phyloP scores from a whole-genome alignment of 2,797 vertebrate genomes.

The Petrocephalus sullivani region DNA sequence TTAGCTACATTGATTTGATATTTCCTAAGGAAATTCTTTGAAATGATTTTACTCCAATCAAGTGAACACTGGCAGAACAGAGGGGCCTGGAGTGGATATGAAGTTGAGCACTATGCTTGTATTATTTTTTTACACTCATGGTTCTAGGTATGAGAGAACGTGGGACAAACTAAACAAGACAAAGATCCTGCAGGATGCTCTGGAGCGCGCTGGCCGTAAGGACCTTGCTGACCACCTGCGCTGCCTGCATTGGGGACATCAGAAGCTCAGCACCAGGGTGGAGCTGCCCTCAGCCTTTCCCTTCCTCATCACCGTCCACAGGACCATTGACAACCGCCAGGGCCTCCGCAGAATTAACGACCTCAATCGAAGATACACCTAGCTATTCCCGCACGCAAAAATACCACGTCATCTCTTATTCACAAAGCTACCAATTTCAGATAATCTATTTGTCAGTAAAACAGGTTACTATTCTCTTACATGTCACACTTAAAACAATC shows the following conservation, averaged over 20 bases:
- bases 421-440: neutral
- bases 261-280: conserved; percentile 63
- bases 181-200: conserved; percentile 61
- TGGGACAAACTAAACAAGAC: conserved; percentile 65
- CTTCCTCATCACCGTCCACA: conserved; percentile 68
- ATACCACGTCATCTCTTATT: neutral
- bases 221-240: conserved; percentile 63
- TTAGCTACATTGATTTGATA: neutral
- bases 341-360: conserved; percentile 64
- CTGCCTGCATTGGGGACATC: conserved; percentile 65
- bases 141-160: conserved; percentile 50
- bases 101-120: neutral
- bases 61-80: neutral
- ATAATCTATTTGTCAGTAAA: neutral
- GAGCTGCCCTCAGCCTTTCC: conserved; percentile 70
- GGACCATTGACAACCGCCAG: conserved; percentile 64
- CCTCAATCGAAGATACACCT: conserved; percentile 54
- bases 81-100: neutral
- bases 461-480: neutral
- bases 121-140: neutral
- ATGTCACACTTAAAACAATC: too few relatives aligned
- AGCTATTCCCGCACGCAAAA: neutral
- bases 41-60: neutral
- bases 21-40: conserved; percentile 1
- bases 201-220: conserved; percentile 56